Evolutionary conservation across 2,888 invertebrate genomes (phyloP).

Genomic region (Polylopha cassiicola): DNA sequence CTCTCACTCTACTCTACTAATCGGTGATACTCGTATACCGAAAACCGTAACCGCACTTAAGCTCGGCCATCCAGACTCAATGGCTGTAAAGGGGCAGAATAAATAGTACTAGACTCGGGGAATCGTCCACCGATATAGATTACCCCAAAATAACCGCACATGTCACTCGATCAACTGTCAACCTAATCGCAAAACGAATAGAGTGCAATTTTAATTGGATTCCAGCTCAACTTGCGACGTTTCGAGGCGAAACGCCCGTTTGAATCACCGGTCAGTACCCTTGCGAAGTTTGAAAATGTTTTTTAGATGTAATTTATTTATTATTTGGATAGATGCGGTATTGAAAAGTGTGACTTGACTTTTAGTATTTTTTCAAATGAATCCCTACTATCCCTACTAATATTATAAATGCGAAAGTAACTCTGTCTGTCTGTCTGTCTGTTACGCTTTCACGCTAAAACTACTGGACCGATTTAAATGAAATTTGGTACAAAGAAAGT

Average conservation of each 20-base stretch:
- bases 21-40: neutral
- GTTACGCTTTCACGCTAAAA: too few relatives aligned
- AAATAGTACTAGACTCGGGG: constrained; percentile 21
- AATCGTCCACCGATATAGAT: constrained; percentile 18
- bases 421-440: too few relatives aligned
- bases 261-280: constrained; percentile 26
- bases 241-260: neutral
- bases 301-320: neutral
- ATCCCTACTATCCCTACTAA: too few relatives aligned
- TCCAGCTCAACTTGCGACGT: neutral
- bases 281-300: constrained; percentile 21
- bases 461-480: too few relatives aligned
- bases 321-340: too few relatives aligned
- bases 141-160: constrained; percentile 1
- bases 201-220: neutral
- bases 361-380: neutral
- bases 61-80: constrained; percentile 17
- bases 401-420: too few relatives aligned
- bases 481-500: too few relatives aligned
- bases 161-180: constrained; percentile 3
- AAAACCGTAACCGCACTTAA: neutral
- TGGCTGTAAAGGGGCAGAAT: constrained; percentile 17
- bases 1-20: too few relatives aligned
- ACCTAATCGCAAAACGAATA: constrained; percentile 5
- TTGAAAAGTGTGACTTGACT: neutral